These are phyloP conservation scores for Micromys minutus DNA, from an alignment of 2,113 vertebrate genomes.

Conservation along the genomic window DNA sequence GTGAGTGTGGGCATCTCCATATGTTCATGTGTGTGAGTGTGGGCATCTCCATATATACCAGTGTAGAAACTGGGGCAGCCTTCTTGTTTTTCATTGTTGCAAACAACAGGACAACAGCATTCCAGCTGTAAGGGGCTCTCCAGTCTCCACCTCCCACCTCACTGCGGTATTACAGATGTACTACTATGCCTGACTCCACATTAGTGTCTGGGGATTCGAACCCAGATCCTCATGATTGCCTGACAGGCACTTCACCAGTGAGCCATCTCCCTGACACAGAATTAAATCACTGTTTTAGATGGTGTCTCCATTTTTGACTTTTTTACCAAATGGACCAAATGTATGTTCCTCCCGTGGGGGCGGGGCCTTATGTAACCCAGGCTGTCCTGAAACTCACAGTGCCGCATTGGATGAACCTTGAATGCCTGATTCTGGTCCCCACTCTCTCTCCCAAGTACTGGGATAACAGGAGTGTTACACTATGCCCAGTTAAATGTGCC, in stretches of 20 bases:
- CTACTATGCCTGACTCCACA: neutral
- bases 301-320: neutral
- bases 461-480: neutral
- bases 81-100: neutral
- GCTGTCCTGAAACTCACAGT: neutral
- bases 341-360: neutral
- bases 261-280: neutral
- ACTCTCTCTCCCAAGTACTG: neutral
- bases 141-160: neutral
- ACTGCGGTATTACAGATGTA: neutral
- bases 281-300: neutral
- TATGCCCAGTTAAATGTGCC: neutral
- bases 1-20: too few species aligned
- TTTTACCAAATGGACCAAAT: constrained; percentile 16
- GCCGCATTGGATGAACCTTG: too few species aligned
- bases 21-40: neutral
- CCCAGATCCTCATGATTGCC: neutral
- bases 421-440: neutral
- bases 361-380: neutral
- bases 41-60: neutral
- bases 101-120: neutral
- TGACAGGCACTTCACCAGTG: neutral
- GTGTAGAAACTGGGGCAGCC: neutral
- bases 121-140: neutral
- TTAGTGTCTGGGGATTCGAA: neutral